Conservation (phyloP, 2,888 invertebrate species). For the Ochropleura plecta region DNA sequence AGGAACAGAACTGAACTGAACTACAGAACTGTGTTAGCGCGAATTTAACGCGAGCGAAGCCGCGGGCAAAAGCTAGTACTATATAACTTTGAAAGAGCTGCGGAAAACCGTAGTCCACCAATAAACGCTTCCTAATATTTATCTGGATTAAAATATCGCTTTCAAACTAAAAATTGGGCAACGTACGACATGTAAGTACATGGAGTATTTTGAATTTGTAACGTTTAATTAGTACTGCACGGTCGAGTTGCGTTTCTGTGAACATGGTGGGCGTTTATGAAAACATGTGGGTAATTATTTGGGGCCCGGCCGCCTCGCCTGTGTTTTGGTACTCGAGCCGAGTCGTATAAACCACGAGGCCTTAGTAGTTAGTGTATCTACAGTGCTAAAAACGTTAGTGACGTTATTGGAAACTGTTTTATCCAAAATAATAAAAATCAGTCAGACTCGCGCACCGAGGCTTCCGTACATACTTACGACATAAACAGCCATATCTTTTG, state of each 20-base stretch:
- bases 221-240: slow-evolving; percentile 63
- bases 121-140: neutral
- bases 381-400: slow-evolving; percentile 17
- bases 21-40: too few relatives aligned
- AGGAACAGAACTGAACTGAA: too few relatives aligned
- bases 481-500: too few relatives aligned
- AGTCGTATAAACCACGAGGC: slow-evolving; percentile 45
- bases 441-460: too few relatives aligned
- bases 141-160: neutral
- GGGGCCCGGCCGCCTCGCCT: slow-evolving; percentile 37
- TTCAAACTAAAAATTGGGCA: slow-evolving; percentile 23
- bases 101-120: neutral
- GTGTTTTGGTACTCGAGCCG: slow-evolving; percentile 41
- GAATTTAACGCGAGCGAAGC: too few relatives aligned
- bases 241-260: slow-evolving; percentile 57
- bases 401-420: neutral
- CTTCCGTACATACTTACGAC: too few relatives aligned
- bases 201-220: slow-evolving; percentile 59
- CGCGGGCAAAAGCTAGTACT: too few relatives aligned
- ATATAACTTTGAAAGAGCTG: neutral
- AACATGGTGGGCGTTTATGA: slow-evolving; percentile 60
- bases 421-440: neutral
- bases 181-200: slow-evolving; percentile 18
- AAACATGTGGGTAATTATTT: slow-evolving; percentile 61
- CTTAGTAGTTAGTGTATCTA: slow-evolving; percentile 17